A percentile compares a stretch with the other conserved stretches of the same genome.
These are phyloP conservation scores for Thymelicus lineola DNA, from an alignment of 2,888 invertebrate genomes.

Conservation along the genomic window DNA sequence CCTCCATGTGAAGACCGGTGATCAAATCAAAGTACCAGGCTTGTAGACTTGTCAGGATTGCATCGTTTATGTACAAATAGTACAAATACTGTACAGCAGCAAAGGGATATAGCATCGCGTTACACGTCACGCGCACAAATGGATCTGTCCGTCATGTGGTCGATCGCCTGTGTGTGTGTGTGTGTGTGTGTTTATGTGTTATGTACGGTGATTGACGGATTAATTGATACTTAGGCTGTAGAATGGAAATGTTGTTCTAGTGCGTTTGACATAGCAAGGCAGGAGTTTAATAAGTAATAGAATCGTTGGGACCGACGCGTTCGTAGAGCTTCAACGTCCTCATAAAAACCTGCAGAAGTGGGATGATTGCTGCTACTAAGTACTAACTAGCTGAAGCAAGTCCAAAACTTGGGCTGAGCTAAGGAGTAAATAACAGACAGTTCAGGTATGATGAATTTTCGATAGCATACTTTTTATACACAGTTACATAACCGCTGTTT, in stretches of 20 bases:
- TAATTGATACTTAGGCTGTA: constrained; percentile 14
- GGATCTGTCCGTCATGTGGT: constrained; percentile 43
- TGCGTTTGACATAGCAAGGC: background rate
- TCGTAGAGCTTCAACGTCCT: no score
- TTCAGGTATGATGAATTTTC: no score
- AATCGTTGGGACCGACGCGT: background rate
- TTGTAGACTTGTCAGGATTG: background rate
- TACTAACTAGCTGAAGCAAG: no score
- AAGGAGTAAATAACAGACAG: no score
- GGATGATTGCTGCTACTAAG: no score
- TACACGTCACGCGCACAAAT: constrained; percentile 42
- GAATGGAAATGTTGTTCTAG: constrained; percentile 2
- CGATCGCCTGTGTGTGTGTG: constrained; percentile 16
- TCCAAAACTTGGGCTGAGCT: no score
- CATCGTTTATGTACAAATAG: background rate
- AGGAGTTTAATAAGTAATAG: background rate
- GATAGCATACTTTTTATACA: no score
- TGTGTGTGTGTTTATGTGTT: background rate
- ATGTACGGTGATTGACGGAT: background rate
- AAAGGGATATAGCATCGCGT: constrained; percentile 13
- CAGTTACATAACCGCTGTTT: no score
- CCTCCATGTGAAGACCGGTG: background rate
- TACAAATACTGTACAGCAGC: background rate
- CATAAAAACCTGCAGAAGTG: no score
- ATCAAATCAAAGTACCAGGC: background rate